These are phyloP conservation scores for Ganaspis brasiliensis DNA, from an alignment of 2,888 invertebrate genomes.

Conservation along the genomic window DNA sequence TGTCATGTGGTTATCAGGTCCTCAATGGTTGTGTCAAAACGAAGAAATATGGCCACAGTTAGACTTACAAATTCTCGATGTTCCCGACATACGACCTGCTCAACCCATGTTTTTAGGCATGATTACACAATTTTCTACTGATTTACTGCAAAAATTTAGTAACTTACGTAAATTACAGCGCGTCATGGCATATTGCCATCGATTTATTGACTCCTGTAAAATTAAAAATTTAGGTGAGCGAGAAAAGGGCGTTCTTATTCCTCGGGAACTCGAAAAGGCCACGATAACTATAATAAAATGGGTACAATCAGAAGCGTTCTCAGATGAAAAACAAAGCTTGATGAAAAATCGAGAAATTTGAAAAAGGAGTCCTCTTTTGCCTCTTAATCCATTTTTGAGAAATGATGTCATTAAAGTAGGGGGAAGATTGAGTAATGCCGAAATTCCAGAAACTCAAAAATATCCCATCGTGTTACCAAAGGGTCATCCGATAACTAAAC, in stretches of 20 bases:
- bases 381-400: conserved; percentile 53
- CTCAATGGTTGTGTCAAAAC: conserved; percentile 44
- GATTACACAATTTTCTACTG: not conserved
- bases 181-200: too few relatives aligned
- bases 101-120: not conserved
- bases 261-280: too few relatives aligned
- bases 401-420: conserved; percentile 58
- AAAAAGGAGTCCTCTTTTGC: conserved; percentile 30
- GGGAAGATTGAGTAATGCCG: conserved; percentile 62
- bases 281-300: not conserved
- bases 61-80: not conserved
- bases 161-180: not conserved
- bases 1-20: conserved; percentile 54
- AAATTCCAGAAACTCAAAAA: conserved; percentile 53
- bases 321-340: not conserved
- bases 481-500: conserved; percentile 59
- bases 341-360: not conserved
- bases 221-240: too few relatives aligned
- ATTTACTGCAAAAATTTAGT: not conserved
- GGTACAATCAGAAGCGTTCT: conserved; percentile 1
- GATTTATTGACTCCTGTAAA: too few relatives aligned
- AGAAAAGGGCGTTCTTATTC: too few relatives aligned
- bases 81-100: not conserved
- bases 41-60: not conserved
- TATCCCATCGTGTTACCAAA: conserved; percentile 65